Evolutionary conservation across 2,888 invertebrate species (phyloP).

Genomic region (Hirudinaria manillensis): DNA sequence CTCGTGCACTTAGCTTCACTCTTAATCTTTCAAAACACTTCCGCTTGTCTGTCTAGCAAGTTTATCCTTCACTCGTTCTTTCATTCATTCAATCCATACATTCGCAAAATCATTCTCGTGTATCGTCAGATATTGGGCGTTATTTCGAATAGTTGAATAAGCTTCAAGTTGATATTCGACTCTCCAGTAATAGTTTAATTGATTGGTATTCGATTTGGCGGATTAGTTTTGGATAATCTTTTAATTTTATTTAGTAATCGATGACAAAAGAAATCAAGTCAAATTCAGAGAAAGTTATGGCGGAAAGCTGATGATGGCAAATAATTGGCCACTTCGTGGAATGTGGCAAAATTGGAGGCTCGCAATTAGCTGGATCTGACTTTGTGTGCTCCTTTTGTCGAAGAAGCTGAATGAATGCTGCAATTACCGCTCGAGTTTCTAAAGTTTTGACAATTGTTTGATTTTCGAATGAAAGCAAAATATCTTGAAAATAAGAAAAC

Average conservation of each 20-base stretch:
- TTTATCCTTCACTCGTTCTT: not conserved
- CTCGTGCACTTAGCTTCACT: constrained; percentile 20
- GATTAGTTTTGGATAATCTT: no score
- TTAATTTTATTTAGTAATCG: no score
- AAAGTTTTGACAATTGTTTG: constrained; percentile 1
- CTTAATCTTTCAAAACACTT: constrained; percentile 23
- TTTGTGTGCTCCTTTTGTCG: constrained; percentile 4
- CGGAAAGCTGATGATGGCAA: not conserved
- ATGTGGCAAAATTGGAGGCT: not conserved
- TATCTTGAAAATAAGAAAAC: constrained; percentile 5
- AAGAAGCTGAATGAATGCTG: constrained; percentile 12
- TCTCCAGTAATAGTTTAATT: no score
- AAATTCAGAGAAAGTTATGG: no score
- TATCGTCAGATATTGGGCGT: no score
- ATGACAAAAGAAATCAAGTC: no score
- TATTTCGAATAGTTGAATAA: no score
- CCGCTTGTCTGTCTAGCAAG: not conserved
- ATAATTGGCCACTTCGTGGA: constrained; percentile 4
- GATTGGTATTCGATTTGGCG: no score
- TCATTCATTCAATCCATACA: not conserved
- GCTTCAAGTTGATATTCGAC: no score
- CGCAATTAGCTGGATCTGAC: constrained; percentile 14
- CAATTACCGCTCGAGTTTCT: not conserved
- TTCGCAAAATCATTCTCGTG: no score
- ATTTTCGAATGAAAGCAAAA: not conserved